Evolutionary conservation across 1,140 invertebrate genomes (phyloP).

Genomic region (Zaprionus capensis): DNA sequence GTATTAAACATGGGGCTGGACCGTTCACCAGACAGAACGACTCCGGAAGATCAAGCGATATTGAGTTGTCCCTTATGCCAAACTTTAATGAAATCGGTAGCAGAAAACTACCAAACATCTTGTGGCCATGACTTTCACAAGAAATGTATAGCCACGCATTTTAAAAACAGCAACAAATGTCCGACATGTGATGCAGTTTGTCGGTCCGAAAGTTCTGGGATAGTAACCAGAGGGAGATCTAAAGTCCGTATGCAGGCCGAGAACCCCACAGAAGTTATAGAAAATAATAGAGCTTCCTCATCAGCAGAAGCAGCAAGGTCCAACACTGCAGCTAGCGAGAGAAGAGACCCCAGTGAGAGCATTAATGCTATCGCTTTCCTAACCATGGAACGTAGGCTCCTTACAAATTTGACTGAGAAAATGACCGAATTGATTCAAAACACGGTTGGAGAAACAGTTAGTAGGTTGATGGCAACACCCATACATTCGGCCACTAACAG

Average conservation of each 20-base stretch:
- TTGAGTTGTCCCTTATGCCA: neutral
- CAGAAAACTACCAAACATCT: neutral
- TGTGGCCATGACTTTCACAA: neutral
- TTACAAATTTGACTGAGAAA: neutral
- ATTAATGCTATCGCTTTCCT: neutral
- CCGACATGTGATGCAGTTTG: neutral
- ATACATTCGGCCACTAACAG: neutral
- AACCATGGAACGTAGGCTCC: neutral
- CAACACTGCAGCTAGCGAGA: too few species aligned
- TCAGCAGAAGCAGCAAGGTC: neutral
- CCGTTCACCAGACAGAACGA: too few species aligned
- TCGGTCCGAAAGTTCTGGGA: neutral
- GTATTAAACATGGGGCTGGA: too few species aligned
- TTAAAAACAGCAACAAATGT: neutral
- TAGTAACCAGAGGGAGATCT: neutral
- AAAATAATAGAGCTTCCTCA: neutral
- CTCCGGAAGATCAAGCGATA: too few species aligned
- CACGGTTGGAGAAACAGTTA: neutral
- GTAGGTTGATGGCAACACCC: neutral
- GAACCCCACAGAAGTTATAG: neutral
- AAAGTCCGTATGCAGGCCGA: neutral
- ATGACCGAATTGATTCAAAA: neutral
- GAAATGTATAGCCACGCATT: neutral
- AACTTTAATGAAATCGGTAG: neutral
- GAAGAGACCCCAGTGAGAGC: neutral